These are phyloP conservation scores for Bicyclus anynana DNA, from an alignment of 1,140 invertebrate genomes.

Conservation along the genomic window DNA sequence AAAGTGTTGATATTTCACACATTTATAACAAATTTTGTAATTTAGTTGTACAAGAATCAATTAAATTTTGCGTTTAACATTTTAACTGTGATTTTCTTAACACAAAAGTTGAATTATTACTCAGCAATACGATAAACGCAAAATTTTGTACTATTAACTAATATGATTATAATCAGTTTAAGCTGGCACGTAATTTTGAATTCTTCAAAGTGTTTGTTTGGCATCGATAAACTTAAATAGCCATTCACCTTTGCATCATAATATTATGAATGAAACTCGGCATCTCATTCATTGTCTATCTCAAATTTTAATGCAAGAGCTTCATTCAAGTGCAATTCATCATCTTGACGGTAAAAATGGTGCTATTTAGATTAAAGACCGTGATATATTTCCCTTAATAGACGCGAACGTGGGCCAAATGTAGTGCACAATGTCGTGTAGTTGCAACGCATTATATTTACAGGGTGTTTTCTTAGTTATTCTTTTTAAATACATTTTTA, in stretches of 20 bases:
- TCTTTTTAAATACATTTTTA: too few species aligned
- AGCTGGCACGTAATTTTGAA: background rate
- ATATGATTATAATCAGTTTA: background rate
- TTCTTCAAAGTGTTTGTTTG: background rate
- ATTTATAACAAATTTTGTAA: background rate
- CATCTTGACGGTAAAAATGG: slow-evolving; percentile 14
- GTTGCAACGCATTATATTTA: slow-evolving; percentile 1
- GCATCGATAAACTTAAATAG: background rate
- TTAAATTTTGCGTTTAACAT: too few species aligned
- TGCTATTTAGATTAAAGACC: slow-evolving; percentile 8
- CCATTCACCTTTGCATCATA: background rate
- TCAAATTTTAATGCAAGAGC: slow-evolving; percentile 2
- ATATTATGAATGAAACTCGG: slow-evolving; percentile 3
- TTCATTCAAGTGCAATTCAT: slow-evolving; percentile 13
- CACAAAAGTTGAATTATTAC: too few species aligned
- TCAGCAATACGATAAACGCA: background rate
- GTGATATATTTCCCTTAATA: slow-evolving; percentile 22
- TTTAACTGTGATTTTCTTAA: too few species aligned
- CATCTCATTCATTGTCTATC: slow-evolving; percentile 1
- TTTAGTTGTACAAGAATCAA: background rate
- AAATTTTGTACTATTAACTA: background rate
- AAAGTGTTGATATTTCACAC: background rate
- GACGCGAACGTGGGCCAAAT: slow-evolving; percentile 25
- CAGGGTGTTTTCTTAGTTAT: background rate
- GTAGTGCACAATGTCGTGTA: slow-evolving; percentile 36